Evolutionary conservation across 2,888 invertebrate species (phyloP).

Genomic region (Conus canariensis): DNA sequence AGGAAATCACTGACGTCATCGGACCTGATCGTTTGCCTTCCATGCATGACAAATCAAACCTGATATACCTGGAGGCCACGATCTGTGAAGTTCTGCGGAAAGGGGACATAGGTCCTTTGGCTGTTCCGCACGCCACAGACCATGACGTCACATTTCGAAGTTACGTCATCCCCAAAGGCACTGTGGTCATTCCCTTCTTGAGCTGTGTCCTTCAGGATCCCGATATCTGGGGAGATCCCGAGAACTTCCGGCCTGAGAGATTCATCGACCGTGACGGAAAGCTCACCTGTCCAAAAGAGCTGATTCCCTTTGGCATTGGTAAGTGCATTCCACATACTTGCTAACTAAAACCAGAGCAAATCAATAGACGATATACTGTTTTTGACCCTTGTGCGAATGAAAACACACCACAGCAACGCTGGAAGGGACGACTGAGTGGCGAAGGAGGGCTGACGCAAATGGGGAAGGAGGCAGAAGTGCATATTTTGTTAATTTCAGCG

Average conservation of each 20-base stretch:
- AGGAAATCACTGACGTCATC: conserved; percentile 71
- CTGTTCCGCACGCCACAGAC: conserved; percentile 55
- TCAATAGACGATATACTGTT: too few species aligned
- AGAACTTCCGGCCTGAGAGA: conserved; percentile 60
- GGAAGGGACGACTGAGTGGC: not conserved
- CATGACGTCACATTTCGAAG: conserved; percentile 64
- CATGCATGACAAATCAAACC: conserved; percentile 53
- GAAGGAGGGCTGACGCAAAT: not conserved
- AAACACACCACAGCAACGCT: not conserved
- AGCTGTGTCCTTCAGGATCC: conserved; percentile 60
- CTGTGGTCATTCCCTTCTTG: conserved; percentile 60
- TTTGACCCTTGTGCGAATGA: not conserved
- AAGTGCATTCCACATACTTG: not conserved
- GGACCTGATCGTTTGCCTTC: conserved; percentile 60
- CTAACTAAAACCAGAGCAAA: too few species aligned
- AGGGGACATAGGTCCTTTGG: conserved; percentile 60
- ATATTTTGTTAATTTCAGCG: too few species aligned
- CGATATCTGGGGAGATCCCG: conserved; percentile 60
- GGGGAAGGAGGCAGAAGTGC: too few species aligned
- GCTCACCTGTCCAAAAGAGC: conserved; percentile 45
- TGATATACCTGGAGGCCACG: conserved; percentile 64
- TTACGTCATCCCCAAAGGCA: conserved; percentile 68
- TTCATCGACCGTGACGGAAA: conserved; percentile 58
- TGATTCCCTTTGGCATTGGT: conserved; percentile 58
- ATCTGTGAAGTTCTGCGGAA: conserved; percentile 65